Evolutionary conservation across 2,888 invertebrate species (phyloP).

Genomic region (Neoaliturus tenellus): DNA sequence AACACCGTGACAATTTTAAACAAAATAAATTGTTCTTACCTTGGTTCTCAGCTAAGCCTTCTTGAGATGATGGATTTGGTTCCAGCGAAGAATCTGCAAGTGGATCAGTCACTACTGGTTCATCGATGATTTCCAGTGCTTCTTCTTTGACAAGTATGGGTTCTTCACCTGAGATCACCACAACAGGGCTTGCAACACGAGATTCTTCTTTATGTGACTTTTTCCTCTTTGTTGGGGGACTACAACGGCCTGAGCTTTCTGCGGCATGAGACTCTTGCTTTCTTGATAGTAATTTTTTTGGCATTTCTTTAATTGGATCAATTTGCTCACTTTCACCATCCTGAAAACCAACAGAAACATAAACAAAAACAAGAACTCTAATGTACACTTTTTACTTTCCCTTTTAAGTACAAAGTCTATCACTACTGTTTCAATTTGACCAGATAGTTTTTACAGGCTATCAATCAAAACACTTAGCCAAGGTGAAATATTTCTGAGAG

Average conservation of each 20-base stretch:
- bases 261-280: background rate
- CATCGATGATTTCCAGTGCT: background rate
- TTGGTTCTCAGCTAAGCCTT: background rate
- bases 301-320: background rate
- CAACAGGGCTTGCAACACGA: background rate
- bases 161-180: background rate
- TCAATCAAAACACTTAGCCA: too few species aligned
- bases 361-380: too few species aligned
- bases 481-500: too few species aligned
- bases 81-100: background rate
- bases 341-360: too few species aligned
- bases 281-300: background rate
- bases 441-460: too few species aligned
- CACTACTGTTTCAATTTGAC: too few species aligned
- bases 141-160: background rate
- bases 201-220: background rate
- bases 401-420: too few species aligned
- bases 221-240: conserved; percentile 12
- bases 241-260: background rate
- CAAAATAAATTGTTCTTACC: too few species aligned
- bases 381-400: too few species aligned
- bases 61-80: background rate
- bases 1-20: too few species aligned
- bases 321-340: background rate
- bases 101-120: background rate